Conservation (phyloP, 2,888 invertebrate species). For the Scaptomyza flava region DNA sequence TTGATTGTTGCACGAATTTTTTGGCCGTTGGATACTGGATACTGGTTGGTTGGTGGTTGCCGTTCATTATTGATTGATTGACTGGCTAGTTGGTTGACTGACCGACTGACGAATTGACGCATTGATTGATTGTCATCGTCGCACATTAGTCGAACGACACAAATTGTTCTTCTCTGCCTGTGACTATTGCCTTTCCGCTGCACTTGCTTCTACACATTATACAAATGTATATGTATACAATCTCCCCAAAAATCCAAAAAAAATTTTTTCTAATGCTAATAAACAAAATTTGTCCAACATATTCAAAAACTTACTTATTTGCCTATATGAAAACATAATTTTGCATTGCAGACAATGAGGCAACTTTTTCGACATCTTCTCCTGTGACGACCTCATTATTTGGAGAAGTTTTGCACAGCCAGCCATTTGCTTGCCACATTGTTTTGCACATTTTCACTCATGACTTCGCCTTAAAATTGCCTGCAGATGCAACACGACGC, state of each 20-base stretch:
- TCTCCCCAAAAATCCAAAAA: too few relatives aligned
- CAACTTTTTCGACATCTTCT: not conserved
- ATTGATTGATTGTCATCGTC: conserved; percentile 59
- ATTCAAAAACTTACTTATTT: too few relatives aligned
- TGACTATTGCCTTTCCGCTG: conserved; percentile 13
- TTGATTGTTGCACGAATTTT: conserved; percentile 54
- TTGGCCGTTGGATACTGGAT: conserved; percentile 19
- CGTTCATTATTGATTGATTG: conserved; percentile 62
- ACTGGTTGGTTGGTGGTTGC: conserved; percentile 11
- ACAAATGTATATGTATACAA: too few relatives aligned
- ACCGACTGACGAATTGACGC: conserved; percentile 62
- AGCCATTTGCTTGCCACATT: conserved; percentile 24
- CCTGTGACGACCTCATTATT: conserved; percentile 1
- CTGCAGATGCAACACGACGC: not conserved
- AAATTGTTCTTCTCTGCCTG: conserved; percentile 7
- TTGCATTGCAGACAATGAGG: too few relatives aligned
- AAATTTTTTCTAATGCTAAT: too few relatives aligned
- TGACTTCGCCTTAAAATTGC: conserved; percentile 16
- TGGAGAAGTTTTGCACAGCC: conserved; percentile 16
- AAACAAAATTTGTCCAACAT: too few relatives aligned
- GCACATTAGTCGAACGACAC: conserved; percentile 46
- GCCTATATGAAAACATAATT: too few relatives aligned
- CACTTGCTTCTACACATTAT: not conserved
- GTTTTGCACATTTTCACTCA: conserved; percentile 45
- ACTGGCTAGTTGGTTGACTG: conserved; percentile 56